Percentiles rank a stretch among this genome's conserved stretches.
These are phyloP conservation scores for Congeria kusceri DNA, from an alignment of 2,888 invertebrate species.

Conservation along the genomic window DNA sequence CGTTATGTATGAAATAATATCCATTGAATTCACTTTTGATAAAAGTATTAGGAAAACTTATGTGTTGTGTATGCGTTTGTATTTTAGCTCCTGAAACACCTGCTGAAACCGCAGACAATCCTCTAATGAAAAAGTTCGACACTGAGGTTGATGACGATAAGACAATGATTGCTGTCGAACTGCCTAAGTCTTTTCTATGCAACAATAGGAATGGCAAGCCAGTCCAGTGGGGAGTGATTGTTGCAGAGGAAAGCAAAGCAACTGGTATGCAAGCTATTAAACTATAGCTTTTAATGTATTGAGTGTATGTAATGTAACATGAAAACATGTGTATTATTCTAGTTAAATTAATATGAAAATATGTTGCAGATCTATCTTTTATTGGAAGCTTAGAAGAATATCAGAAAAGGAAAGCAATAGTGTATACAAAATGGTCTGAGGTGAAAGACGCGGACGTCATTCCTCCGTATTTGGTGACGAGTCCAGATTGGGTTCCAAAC, in stretches of 20 bases:
- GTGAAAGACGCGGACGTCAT: constrained; percentile 8
- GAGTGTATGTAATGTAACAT: too few species aligned
- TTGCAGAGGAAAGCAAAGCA: constrained; percentile 1
- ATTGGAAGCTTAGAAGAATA: constrained; percentile 4
- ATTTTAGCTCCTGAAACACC: too few species aligned
- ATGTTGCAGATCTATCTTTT: constrained; percentile 9
- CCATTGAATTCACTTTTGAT: too few species aligned
- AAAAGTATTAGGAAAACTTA: too few species aligned
- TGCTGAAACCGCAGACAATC: too few species aligned
- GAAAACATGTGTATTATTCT: too few species aligned
- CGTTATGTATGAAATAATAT: too few species aligned
- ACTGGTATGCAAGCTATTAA: constrained; percentile 8
- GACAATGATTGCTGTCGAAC: too few species aligned
- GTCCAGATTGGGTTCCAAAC: not conserved
- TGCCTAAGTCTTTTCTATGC: not conserved
- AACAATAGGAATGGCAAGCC: constrained; percentile 12
- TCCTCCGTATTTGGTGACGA: constrained; percentile 18
- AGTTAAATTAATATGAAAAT: not conserved
- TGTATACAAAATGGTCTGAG: constrained; percentile 12
- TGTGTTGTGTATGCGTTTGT: too few species aligned
- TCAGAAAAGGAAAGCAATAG: not conserved
- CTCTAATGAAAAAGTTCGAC: too few species aligned
- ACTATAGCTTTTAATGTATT: too few species aligned
- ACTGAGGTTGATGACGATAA: too few species aligned
- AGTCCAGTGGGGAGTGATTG: constrained; percentile 21